These are phyloP conservation scores for Cephus nigrinus DNA, from an alignment of 2,888 invertebrate genomes.

Conservation along the genomic window DNA sequence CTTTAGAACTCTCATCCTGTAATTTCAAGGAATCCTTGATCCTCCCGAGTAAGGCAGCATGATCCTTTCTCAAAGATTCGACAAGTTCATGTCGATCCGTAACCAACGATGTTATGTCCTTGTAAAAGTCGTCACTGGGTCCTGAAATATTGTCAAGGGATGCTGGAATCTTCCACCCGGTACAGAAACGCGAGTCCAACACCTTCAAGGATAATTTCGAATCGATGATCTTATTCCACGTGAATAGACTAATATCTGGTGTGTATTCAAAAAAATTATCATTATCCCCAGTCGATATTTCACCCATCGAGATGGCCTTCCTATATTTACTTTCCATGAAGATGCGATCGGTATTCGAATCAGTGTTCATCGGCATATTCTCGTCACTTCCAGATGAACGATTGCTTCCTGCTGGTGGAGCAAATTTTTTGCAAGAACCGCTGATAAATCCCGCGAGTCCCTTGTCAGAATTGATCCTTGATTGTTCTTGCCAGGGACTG, in stretches of 20 bases:
- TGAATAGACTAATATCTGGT: neutral
- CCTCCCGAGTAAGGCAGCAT: neutral
- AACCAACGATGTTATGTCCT: neutral
- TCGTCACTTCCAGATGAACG: neutral
- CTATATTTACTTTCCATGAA: neutral
- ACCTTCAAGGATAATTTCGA: neutral
- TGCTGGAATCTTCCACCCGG: neutral
- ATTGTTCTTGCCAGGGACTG: neutral
- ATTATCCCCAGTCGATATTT: neutral
- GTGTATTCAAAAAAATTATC: neutral
- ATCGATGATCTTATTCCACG: neutral
- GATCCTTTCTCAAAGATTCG: neutral
- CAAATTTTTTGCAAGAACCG: neutral
- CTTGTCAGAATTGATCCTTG: neutral
- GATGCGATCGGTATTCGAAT: neutral
- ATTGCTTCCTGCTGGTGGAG: neutral
- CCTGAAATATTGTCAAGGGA: neutral
- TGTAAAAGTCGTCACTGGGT: neutral
- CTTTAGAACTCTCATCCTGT: neutral
- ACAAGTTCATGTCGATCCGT: neutral
- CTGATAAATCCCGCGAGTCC: neutral
- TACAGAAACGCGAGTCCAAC: neutral
- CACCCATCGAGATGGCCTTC: neutral
- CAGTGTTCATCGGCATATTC: neutral
- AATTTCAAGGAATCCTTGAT: neutral